Base-by-base conservation (phyloP, 2,888 invertebrate species). In the Mesorhabditis sp. region DNA sequence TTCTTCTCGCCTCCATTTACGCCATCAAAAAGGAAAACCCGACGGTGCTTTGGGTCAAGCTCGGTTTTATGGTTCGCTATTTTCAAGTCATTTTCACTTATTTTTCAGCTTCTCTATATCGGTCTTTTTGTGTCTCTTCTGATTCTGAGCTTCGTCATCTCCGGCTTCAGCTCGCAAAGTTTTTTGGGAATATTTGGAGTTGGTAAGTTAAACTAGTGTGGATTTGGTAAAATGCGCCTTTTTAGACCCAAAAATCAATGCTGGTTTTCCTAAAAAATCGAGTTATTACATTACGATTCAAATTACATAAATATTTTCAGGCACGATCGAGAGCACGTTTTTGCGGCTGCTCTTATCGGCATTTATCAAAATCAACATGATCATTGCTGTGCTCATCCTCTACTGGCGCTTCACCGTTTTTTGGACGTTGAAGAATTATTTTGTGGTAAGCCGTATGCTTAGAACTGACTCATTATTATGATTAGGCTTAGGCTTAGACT, bases 111-210 rank as follows among this genome's bases (percentile, higher is more conserved):
- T 50, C n/a, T 50, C n/a, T n/a, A 50, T 13, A 50, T 50, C 58
- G 58, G 10, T 1, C 58, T 50, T n/a, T 50, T 13, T n/a, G n/a
- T 50, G n/a, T 13, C n/a, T 1, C n/a, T 50, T n/a, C 7, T 50
- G 7, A 13, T 10, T 50, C 7, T 50, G 10, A 50, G 58, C n/a
- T 50, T 50, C n/a, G n/a, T 50, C 58, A n/a, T 28, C 28, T 28
- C n/a, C n/a, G 58, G 58, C 7, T 13, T 50, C 58, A 50, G 58
- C n/a, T 10, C 58, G 10, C 7, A 50, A 13, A n/a, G 10, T 10
- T 50, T 50, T 50, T 50, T 50, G 58, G 58, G 58, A 50, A 50
- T 50, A 50, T 50, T 50, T 50, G 58, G 58, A 50, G n/a, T 50
- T n/a, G 58, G 58, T 50, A n/a, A 50, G 58, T 50, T 10, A 1